phyloP scores from a whole-genome alignment of 1,140 invertebrate genomes.

The Lucilia cuprina region DNA sequence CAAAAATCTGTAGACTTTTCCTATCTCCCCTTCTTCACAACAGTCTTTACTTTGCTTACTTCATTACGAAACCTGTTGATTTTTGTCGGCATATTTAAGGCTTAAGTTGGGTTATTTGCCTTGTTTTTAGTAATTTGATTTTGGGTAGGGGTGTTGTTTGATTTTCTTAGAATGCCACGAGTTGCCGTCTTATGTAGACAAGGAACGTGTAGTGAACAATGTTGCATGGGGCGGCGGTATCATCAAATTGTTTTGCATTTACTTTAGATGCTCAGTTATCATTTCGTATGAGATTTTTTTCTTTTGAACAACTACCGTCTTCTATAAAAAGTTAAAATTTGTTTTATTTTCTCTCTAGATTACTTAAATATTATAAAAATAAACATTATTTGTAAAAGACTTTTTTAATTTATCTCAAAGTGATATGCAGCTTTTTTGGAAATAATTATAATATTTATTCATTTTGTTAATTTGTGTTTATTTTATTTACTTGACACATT shows the following conservation, averaged over 20 bases:
- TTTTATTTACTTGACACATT: too few relatives aligned
- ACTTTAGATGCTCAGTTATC: neutral
- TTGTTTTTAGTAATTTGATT: neutral
- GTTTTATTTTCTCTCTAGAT: neutral
- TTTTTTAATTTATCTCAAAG: too few relatives aligned
- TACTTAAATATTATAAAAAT: neutral
- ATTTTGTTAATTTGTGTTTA: too few relatives aligned
- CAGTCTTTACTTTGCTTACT: neutral
- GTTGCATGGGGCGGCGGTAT: neutral
- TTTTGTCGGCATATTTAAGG: constrained; percentile 11
- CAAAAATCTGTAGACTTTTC: neutral
- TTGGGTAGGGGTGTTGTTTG: neutral
- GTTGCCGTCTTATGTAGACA: too few relatives aligned
- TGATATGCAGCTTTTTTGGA: too few relatives aligned
- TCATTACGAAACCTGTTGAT: constrained; percentile 22
- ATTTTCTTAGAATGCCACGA: neutral
- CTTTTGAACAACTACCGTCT: neutral
- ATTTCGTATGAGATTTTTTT: neutral
- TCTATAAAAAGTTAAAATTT: neutral
- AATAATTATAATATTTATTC: too few relatives aligned
- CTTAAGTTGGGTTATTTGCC: too few relatives aligned
- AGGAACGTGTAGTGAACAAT: neutral
- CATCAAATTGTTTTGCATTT: neutral
- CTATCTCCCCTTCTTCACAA: too few relatives aligned
- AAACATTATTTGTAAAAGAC: neutral